Base-by-base conservation (phyloP, 2,113 vertebrate genomes). In the Limanda limanda region DNA sequence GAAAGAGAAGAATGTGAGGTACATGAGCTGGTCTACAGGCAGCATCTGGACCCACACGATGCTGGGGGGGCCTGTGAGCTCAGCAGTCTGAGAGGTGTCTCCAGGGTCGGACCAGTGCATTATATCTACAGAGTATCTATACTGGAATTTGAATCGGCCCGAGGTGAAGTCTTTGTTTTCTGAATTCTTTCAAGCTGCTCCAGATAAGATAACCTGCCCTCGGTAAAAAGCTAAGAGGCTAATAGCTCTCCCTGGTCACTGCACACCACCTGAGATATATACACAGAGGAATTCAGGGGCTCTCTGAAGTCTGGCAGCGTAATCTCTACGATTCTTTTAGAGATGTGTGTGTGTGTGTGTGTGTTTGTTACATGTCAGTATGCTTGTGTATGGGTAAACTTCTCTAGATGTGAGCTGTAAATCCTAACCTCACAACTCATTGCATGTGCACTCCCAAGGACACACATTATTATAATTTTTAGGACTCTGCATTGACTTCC, bases 171-270 rank as follows among this genome's bases (percentile, higher is more conserved):
- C 61, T 51, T 45, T 20, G 13, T 57, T n/a, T 4, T 0, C 37
- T 8, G 8, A 11, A 35, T 55, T 78, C 74, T 84, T 86, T 84
- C 57, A 86, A 87, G 84, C 58, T 45, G 52, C 74, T 75, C 61
- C 69, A 82, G 87, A 86, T 81, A 81, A 86, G 74, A 81, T 74
- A 76, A 77, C 79, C 65, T 64, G 85, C 60, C 68, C 79, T 78
- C n/a, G 37, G 51, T 66, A 25, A 79, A 54, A 82, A 83, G 63
- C 78, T 70, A 71, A 57, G 20, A 67, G 71, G 64, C 74, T 86
- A 83, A 85, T 80, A 68, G 74, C 76, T 67, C 78, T 77, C 61
- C 57, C 37, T 58, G 73, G 82, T 77, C 74, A 21, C 76, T 82
- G 68, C 75, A 82, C 20, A 4, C 82, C 70, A 74, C 68, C 66